Base-by-base conservation (phyloP, 2,113 vertebrate species). In the Apeltes quadracus region DNA sequence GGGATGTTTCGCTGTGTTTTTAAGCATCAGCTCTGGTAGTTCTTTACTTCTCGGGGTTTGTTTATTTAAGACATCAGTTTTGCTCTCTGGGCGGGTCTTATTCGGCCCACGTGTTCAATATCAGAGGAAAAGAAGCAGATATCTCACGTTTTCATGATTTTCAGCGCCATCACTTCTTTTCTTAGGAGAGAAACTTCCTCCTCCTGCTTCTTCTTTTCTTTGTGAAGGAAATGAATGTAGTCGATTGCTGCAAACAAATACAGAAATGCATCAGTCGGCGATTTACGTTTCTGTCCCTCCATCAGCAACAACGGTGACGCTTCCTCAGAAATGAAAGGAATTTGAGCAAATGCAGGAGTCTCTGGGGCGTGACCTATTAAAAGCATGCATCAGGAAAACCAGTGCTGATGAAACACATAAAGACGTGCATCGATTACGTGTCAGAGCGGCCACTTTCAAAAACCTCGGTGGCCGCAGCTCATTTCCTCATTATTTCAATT, bases 121-220 rank as follows among this genome's bases (percentile, higher is more conserved):
- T 38, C 25, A 53, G 3, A 5, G 36, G 63, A n/a, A 51, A 64
- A 22, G 38, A 32, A 4, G 34, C 9, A 5, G 38, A 11, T 23
- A 2, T 39, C 96, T 97, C 91, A 99, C 98, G 95, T 95, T 96
- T 99, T 99, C 98, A 99, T 99, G 74, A 99, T 99, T 92, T 98
- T 97, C 72, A 99, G 90, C 6, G 97, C 98, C 88, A 95, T 95
- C 89, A 96, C 96, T 25, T 99, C 97, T 92, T 99, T 99, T 65
- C 97, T 95, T 16, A 99, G 92, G 0, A 93, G 94, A 39, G 96
- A 95, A 65, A 98, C 95, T 75, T 99, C 98, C 84, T 99, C 97
- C 78, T 99, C 98, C 83, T 99, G 97, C 88, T 99, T 99, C 84
- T 99, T 99, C 92, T 98, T 99, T 87, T 99, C 98, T 89, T 99